These are phyloP conservation scores for Agrochola circellaris DNA, from an alignment of 2,888 invertebrate species.

Conservation along the genomic window DNA sequence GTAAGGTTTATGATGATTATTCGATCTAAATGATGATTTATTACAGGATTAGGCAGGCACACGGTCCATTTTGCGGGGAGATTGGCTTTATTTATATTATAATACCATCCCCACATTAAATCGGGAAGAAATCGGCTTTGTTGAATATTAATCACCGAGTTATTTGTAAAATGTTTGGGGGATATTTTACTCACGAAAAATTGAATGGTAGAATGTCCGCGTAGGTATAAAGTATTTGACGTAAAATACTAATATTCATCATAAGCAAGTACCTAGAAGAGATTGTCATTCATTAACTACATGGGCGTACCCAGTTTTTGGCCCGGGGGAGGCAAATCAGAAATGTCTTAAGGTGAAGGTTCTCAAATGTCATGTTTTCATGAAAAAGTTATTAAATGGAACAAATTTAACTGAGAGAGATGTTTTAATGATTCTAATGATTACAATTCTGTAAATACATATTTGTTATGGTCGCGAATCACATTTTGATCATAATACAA, in stretches of 20 bases:
- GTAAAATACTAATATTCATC: neutral
- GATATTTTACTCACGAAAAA: constrained; percentile 19
- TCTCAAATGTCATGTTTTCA: too few relatives aligned
- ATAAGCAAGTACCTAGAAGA: neutral
- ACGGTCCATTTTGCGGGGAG: constrained; percentile 85
- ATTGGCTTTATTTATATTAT: constrained; percentile 88
- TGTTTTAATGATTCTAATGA: too few relatives aligned
- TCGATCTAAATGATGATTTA: constrained; percentile 90
- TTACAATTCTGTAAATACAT: too few relatives aligned
- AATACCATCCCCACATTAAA: constrained; percentile 79
- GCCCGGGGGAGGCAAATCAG: too few relatives aligned
- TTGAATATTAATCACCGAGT: constrained; percentile 74
- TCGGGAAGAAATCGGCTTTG: constrained; percentile 82
- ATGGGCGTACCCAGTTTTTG: too few relatives aligned
- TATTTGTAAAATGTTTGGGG: constrained; percentile 64
- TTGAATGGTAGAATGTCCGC: neutral
- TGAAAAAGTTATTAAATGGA: too few relatives aligned
- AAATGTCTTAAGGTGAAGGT: too few relatives aligned
- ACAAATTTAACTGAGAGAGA: too few relatives aligned
- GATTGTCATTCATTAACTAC: neutral
- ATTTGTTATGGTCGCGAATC: too few relatives aligned
- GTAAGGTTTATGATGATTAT: constrained; percentile 89
- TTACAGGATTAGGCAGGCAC: constrained; percentile 87
- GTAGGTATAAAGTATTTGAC: neutral
- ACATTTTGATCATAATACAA: too few relatives aligned